Evolutionary conservation across 2,888 invertebrate species (phyloP), one percentile per base, ranked within the genome.

Genomic region (Dione vanillae): DNA sequence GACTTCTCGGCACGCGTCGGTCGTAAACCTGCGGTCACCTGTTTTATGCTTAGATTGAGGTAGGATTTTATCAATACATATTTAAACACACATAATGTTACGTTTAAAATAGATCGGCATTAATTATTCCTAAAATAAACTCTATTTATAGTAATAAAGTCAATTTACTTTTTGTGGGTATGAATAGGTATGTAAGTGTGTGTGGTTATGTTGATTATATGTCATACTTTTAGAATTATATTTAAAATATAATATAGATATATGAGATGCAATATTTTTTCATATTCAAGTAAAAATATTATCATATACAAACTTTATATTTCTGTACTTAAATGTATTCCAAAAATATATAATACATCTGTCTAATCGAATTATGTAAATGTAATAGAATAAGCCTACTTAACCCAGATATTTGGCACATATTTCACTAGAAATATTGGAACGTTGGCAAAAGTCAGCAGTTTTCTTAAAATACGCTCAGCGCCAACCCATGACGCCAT

Each of bases 11-110:
- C 89, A 87, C 88, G 87, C 85, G 89, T 83, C 82, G 87, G 80
- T 88, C 89, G 88, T 91, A 91, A 91, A 89, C 84, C 83, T 85
- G 82, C 87, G 89, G 91, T 91, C 92, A 92, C 91, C 91, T 92
- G 92, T 90, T 90, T 67, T 86, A 67, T 67, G 51, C 43, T 65
- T 41, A 37, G 62, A 58, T 74, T 74, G 74, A 72, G 74, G 74
- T 70, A 74, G 72, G 67, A 40, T 73, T 65, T 66, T 70, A 45
- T 65, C 56, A 58, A 69, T 65, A 65, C 40, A 69, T 14, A 58
- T 69, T 64, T 58, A 69, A 65, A 69, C 40, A 41, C 45, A 62
- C 62, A 64, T 69, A 54, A 62, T 43, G 43, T 19, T 62, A 62
- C 41, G 49, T 47, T 54, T 54, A 35, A 37, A 62, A n/a, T 69